Evolutionary conservation across 2,888 invertebrate species (phyloP), one percentile per base, ranked within the genome.

Genomic region (Vannuccia rotundouncinata): DNA sequence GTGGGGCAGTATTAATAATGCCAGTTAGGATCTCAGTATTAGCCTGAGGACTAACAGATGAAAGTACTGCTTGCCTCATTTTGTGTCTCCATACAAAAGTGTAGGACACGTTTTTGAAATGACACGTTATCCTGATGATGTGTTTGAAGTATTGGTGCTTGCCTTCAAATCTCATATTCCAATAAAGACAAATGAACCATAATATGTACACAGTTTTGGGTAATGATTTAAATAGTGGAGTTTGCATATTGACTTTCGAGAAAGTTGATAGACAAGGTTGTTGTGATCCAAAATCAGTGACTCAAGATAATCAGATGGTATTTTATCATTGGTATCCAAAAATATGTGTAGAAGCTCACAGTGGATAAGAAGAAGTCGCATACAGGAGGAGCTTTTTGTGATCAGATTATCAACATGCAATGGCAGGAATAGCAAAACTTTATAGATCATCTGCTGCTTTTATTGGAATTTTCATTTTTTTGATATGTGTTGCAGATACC

Each of bases 131-230:
- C 29, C 73, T 73, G 22, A 73, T 73, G 22, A 73, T 73, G 22
- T 73, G 27, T 28, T 73, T 73, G 73, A 73, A 73, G 27, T 73
- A 28, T 73, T 28, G 73, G 29, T 73, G 22, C 73, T 27, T 73
- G 29, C 73, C 73, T 73, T 73, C 73, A 28, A 73, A 73, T 27
- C 73, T n/a, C 73, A 73, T 73, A 73, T 73, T 73, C 73, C 73
- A 73, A 73, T 73, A 73, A 28, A 73, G 27, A 27, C 29, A 25
- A 73, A 28, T 73, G 73, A 73, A 25, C 73, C 73, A 28, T 73
- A 73, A 73, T 73, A 73, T 73, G 22, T 22, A 22, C 5, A 73
- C 22, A 73, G 73, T 27, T 22, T 27, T n/a, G 73, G 73, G 29
- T 73, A 73, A 73, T 73, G 73, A 73, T 5, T 27, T 28, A 73